These are phyloP conservation scores for Laothoe populi DNA, from an alignment of 2,888 invertebrate genomes.

Conservation along the genomic window DNA sequence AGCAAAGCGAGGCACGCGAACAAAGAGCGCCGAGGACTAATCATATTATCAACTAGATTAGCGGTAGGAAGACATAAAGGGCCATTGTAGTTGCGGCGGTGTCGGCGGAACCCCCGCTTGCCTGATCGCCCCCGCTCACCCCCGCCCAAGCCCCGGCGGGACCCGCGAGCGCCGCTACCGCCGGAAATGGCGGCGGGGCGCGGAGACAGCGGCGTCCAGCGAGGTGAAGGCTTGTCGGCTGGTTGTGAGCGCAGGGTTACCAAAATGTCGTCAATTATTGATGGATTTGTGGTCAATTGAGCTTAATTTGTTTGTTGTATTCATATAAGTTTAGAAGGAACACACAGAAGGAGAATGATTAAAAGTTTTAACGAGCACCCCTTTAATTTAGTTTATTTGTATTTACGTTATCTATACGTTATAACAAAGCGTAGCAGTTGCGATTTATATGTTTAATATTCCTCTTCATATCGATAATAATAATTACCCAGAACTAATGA, in stretches of 20 bases:
- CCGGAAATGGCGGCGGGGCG: constrained; percentile 76
- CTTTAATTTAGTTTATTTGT: too few relatives aligned
- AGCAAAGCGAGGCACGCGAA: constrained; percentile 35
- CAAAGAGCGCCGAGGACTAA: constrained; percentile 52
- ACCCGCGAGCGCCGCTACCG: constrained; percentile 43
- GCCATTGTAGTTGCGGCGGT: constrained; percentile 67
- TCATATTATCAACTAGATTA: constrained; percentile 77
- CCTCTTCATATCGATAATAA: too few relatives aligned
- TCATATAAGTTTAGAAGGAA: background rate
- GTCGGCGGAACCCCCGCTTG: constrained; percentile 47
- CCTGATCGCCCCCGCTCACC: constrained; percentile 33
- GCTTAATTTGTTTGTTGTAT: background rate
- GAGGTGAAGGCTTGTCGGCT: constrained; percentile 63
- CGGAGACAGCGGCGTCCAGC: constrained; percentile 79
- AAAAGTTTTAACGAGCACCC: too few relatives aligned
- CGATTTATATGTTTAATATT: too few relatives aligned
- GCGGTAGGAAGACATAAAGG: constrained; percentile 75
- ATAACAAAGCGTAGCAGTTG: too few relatives aligned
- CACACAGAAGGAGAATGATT: too few relatives aligned
- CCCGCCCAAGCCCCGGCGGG: constrained; percentile 39
- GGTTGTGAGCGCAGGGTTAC: constrained; percentile 39
- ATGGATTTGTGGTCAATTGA: background rate
- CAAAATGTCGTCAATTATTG: constrained; percentile 32
- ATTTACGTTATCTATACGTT: too few relatives aligned
- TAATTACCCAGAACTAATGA: too few relatives aligned